These are phyloP conservation scores for Tigriopus japonicus DNA, from an alignment of 1,140 invertebrate genomes.

Conservation along the genomic window DNA sequence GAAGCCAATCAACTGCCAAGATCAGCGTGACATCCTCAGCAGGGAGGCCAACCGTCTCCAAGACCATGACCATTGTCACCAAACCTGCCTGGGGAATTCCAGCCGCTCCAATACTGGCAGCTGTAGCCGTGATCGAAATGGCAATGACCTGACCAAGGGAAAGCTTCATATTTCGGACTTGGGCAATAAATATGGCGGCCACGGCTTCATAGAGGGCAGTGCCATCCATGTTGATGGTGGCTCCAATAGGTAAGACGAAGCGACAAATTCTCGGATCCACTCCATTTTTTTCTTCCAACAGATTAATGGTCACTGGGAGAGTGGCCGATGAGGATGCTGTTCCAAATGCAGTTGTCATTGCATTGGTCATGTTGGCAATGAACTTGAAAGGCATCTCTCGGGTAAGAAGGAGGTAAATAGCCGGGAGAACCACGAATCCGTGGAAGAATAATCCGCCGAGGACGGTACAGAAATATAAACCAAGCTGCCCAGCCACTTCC, in stretches of 20 bases:
- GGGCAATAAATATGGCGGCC: slow-evolving; percentile 47
- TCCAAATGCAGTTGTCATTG: slow-evolving; percentile 72
- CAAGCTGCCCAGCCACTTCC: slow-evolving; percentile 30
- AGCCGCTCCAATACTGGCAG: slow-evolving; percentile 86
- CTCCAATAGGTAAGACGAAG: slow-evolving; percentile 44
- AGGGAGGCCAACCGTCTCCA: slow-evolving; percentile 77
- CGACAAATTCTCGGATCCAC: slow-evolving; percentile 40
- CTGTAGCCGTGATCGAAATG: slow-evolving; percentile 76
- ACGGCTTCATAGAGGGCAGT: slow-evolving; percentile 38
- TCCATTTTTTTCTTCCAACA: slow-evolving; percentile 39
- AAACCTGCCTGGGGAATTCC: slow-evolving; percentile 70
- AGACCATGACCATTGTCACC: slow-evolving; percentile 89
- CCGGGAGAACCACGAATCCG: slow-evolving; percentile 24
- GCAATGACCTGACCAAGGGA: slow-evolving; percentile 63
- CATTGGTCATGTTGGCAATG: slow-evolving; percentile 62
- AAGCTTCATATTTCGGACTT: slow-evolving; percentile 43
- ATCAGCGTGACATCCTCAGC: slow-evolving; percentile 77
- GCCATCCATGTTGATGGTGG: slow-evolving; percentile 38
- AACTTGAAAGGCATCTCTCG: slow-evolving; percentile 54
- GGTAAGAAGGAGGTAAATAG: slow-evolving; percentile 24
- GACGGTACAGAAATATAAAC: slow-evolving; percentile 33
- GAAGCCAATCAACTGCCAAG: slow-evolving; percentile 82
- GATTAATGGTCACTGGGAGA: slow-evolving; percentile 63
- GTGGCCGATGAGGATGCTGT: slow-evolving; percentile 72
- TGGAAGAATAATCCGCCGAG: slow-evolving; percentile 29